phyloP scores from a whole-genome alignment of 2,113 vertebrate species.

The Ibidorhyncha struthersii region DNA sequence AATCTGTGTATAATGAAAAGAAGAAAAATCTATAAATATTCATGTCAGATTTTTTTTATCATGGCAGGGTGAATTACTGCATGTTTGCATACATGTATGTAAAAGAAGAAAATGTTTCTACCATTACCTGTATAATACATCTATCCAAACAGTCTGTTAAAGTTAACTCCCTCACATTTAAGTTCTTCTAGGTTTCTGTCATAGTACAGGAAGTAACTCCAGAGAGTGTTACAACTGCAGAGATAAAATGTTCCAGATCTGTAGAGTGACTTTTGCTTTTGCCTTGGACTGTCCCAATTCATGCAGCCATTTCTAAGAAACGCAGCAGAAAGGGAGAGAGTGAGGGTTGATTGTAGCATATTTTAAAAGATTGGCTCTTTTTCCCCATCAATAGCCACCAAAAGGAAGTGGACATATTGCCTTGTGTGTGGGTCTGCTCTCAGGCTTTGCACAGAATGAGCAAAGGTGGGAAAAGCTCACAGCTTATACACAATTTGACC shows the following conservation, averaged over 20 bases:
- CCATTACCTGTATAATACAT: not conserved
- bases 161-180: not conserved
- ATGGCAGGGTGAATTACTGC: not conserved
- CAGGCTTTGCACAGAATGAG: not conserved
- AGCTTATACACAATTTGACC: not conserved
- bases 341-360: not conserved
- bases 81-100: accelerated
- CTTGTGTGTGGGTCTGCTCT: not conserved
- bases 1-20: not conserved
- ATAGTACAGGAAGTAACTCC: not conserved
- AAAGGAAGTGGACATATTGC: not conserved
- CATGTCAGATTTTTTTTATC: not conserved
- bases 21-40: not conserved
- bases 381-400: not conserved
- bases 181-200: not conserved
- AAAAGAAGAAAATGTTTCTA: not conserved
- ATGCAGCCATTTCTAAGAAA: not conserved
- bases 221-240: not conserved
- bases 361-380: not conserved
- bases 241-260: not conserved
- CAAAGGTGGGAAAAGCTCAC: accelerated
- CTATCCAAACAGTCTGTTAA: not conserved
- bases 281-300: not conserved
- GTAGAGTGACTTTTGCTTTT: not conserved
- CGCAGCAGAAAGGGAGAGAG: not conserved